phyloP scores from a whole-genome alignment of 2,888 invertebrate genomes.

The Taphrorychus bicolor region DNA sequence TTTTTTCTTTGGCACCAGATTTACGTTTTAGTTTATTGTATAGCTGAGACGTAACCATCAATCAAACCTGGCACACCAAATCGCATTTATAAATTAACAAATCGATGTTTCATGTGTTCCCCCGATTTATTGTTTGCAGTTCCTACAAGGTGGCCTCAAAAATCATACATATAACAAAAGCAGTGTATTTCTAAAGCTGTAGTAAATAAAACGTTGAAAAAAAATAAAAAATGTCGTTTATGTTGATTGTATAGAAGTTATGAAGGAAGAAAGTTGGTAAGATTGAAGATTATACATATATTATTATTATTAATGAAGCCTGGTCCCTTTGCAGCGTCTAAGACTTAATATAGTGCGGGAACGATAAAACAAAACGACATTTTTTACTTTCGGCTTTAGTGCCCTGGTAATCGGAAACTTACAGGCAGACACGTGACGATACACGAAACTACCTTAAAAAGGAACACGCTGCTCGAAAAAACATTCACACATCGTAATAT shows the following conservation, averaged over 20 bases:
- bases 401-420: background rate
- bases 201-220: too few relatives aligned
- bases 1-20: constrained; percentile 60
- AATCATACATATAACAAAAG: background rate
- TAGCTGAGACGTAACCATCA: constrained; percentile 4
- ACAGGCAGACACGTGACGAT: background rate
- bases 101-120: constrained; percentile 60
- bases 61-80: constrained; percentile 5
- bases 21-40: constrained; percentile 47
- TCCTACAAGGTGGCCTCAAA: background rate
- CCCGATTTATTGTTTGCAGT: constrained; percentile 48
- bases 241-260: background rate
- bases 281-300: background rate
- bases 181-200: too few relatives aligned
- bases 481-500: constrained; percentile 58
- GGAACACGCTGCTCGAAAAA: constrained; percentile 50
- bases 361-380: background rate
- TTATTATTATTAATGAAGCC: background rate
- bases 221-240: background rate
- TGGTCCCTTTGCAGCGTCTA: background rate
- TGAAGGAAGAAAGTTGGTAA: background rate
- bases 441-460: background rate
- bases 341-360: background rate
- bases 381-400: constrained; percentile 1
- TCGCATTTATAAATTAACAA: constrained; percentile 13